Percentiles rank a stretch among this genome's conserved stretches.
These are phyloP conservation scores for Lanius ludovicianus DNA, from an alignment of 2,113 vertebrate species.

Conservation along the genomic window DNA sequence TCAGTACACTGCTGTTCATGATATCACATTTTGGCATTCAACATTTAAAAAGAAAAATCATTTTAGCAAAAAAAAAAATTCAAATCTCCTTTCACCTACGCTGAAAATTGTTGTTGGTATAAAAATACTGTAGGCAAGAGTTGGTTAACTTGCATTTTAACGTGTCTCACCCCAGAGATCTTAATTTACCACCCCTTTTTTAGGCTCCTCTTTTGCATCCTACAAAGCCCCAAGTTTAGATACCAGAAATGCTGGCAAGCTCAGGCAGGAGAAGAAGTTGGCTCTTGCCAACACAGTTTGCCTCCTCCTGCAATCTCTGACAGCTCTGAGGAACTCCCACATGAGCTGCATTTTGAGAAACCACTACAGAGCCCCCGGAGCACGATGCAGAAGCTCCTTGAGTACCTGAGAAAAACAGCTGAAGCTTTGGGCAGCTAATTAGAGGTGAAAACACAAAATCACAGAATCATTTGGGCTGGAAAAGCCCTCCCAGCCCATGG, in stretches of 20 bases:
- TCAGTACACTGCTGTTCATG: background rate
- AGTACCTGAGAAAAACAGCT: background rate
- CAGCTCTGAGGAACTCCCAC: background rate
- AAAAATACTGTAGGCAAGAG: slow-evolving; percentile 2
- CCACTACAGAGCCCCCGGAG: background rate
- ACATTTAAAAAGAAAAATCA: slow-evolving; percentile 3
- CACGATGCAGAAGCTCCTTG: background rate
- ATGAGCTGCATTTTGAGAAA: background rate
- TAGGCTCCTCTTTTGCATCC: background rate
- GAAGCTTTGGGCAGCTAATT: background rate
- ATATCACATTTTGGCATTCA: background rate
- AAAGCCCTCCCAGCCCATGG: fast-evolving
- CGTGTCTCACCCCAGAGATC: background rate
- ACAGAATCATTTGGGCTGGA: background rate
- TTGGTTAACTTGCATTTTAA: slow-evolving; percentile 18
- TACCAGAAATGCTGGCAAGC: background rate
- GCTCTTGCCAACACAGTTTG: slow-evolving; percentile 18
- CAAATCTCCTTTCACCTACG: background rate
- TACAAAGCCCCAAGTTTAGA: slow-evolving; percentile 1
- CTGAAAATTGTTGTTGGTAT: background rate
- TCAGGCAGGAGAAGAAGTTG: background rate
- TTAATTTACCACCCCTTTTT: slow-evolving; percentile 5
- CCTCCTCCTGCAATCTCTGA: slow-evolving; percentile 20
- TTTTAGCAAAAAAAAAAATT: background rate
- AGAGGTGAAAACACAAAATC: background rate